A percentile compares a stretch with the other conserved stretches of the same genome.
Conservation (phyloP, 2,797 vertebrate species). For the Pipistrellus pygmaeus region DNA sequence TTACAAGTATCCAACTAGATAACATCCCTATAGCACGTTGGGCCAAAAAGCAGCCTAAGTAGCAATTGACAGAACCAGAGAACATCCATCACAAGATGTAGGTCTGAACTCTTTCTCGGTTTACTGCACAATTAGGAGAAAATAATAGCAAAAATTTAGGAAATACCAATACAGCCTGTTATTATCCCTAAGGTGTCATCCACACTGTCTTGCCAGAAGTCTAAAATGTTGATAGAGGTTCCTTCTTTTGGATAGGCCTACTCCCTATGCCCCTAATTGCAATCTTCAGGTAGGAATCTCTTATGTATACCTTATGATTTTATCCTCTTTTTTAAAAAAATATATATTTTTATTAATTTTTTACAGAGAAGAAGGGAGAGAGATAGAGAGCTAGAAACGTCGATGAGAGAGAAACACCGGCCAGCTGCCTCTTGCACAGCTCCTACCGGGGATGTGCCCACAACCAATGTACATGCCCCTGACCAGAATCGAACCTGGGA, state of each 20-base stretch:
- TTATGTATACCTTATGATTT: not conserved
- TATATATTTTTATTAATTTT: too few species aligned
- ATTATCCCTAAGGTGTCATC: not conserved
- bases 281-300: not conserved
- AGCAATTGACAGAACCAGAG: not conserved
- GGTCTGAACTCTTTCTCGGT: not conserved
- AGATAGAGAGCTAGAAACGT: too few species aligned
- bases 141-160: not conserved
- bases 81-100: not conserved
- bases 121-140: not conserved
- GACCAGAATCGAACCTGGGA: too few species aligned
- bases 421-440: too few species aligned
- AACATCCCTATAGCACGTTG: not conserved
- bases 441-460: too few species aligned
- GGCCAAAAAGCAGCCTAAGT: not conserved
- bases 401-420: too few species aligned
- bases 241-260: not conserved
- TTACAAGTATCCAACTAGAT: not conserved
- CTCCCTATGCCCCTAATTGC: not conserved
- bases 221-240: not conserved
- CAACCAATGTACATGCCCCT: too few species aligned
- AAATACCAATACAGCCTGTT: not conserved
- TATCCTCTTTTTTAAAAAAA: not conserved
- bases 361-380: too few species aligned
- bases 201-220: not conserved